These are phyloP conservation scores for Thermophis baileyi DNA, from an alignment of 2,113 vertebrate species.

Conservation along the genomic window DNA sequence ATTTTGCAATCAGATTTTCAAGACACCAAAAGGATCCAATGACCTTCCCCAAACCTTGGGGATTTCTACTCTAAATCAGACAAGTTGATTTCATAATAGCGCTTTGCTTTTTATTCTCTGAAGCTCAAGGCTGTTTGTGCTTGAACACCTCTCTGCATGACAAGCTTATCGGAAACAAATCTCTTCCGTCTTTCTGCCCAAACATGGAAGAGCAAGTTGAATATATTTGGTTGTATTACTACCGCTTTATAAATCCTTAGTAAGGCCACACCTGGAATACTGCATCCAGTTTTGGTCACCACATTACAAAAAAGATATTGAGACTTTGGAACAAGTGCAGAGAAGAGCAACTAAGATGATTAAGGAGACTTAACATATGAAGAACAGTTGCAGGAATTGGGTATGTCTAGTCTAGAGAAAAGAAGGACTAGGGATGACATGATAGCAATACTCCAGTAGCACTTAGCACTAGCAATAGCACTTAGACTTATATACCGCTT, in stretches of 20 bases:
- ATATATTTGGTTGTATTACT: background rate
- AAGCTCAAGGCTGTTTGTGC: background rate
- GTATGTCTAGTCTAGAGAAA: background rate
- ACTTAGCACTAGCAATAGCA: no score
- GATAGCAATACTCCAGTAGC: no score
- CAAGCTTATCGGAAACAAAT: background rate
- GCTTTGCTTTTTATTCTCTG: no score
- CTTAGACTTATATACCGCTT: no score
- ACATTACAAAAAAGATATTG: background rate
- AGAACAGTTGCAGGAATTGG: background rate
- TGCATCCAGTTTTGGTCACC: background rate
- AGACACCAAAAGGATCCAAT: background rate
- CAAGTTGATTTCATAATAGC: background rate
- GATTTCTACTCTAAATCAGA: background rate
- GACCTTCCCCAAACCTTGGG: background rate
- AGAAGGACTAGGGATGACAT: no score
- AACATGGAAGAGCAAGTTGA: background rate
- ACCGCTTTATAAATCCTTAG: background rate
- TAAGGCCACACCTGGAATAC: background rate
- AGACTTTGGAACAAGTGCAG: background rate
- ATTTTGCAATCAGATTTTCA: background rate
- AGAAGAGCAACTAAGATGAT: background rate
- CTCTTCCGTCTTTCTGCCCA: background rate
- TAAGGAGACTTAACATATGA: background rate
- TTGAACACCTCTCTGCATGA: background rate